Percentiles rank a stretch among this genome's conserved stretches.
These are phyloP conservation scores for Megalops cyprinoides DNA, from an alignment of 2,797 vertebrate species.

Conservation along the genomic window DNA sequence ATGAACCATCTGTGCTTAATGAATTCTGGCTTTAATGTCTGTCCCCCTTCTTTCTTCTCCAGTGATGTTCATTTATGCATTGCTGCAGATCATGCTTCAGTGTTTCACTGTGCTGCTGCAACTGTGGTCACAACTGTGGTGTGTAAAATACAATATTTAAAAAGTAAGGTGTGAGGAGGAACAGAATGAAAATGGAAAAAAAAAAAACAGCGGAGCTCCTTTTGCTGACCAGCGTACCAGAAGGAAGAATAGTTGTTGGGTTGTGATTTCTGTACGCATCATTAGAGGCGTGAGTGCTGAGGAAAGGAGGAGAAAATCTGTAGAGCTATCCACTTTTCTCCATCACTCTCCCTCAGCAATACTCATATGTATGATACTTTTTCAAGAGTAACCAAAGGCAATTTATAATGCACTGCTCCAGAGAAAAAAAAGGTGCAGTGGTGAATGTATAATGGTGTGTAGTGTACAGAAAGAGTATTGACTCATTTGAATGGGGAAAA, in stretches of 20 bases:
- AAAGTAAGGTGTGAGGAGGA: too few relatives aligned
- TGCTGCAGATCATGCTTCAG: neutral
- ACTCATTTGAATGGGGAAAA: neutral
- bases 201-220: too few relatives aligned
- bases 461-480: neutral
- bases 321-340: neutral
- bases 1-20: neutral
- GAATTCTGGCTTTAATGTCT: neutral
- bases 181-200: neutral
- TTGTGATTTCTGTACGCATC: neutral
- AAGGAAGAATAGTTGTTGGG: neutral
- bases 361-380: neutral
- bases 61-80: neutral
- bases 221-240: neutral
- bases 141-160: too few relatives aligned
- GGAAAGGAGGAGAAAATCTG: constrained; percentile 1
- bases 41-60: neutral
- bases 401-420: neutral
- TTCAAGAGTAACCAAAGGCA: neutral
- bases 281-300: neutral
- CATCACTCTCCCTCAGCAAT: neutral
- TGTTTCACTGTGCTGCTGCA: neutral
- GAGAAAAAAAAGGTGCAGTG: neutral
- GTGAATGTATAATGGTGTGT: neutral
- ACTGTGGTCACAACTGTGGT: neutral